Conservation (phyloP, 2,888 invertebrate genomes). For the Campoletis raptor region DNA sequence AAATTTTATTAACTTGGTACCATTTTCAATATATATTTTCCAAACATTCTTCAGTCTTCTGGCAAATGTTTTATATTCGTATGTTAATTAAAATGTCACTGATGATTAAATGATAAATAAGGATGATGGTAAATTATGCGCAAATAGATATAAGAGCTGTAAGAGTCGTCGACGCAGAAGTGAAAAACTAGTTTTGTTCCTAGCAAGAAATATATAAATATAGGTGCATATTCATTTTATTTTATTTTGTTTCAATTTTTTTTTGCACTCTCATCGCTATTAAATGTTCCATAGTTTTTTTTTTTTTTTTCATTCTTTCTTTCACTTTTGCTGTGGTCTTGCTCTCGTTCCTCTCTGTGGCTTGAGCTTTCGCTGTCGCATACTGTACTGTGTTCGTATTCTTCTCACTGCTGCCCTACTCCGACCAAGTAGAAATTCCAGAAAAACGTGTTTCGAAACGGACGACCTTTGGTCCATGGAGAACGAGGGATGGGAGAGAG, state of each 20-base stretch:
- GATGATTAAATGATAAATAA: slow-evolving; percentile 12
- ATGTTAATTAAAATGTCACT: slow-evolving; percentile 17
- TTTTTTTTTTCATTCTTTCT: slow-evolving; percentile 25
- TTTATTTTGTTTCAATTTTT: slow-evolving; percentile 28
- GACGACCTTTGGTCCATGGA: slow-evolving; percentile 24
- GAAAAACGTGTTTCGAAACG: slow-evolving; percentile 49
- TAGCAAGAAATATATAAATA: neutral
- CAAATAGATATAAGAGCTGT: neutral
- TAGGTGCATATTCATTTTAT: neutral
- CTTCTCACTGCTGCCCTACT: slow-evolving; percentile 16
- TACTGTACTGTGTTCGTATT: slow-evolving; percentile 9
- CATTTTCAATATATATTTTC: too few species aligned
- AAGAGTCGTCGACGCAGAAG: neutral
- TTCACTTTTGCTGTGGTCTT: slow-evolving; percentile 13
- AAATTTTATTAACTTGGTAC: too few species aligned
- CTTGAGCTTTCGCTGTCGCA: slow-evolving; percentile 32
- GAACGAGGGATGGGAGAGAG: neutral
- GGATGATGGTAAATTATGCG: slow-evolving; percentile 14
- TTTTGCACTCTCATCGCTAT: slow-evolving; percentile 39
- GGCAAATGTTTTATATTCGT: neutral
- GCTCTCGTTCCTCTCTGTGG: slow-evolving; percentile 19
- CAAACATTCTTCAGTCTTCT: neutral
- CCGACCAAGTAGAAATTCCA: slow-evolving; percentile 51
- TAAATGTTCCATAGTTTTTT: slow-evolving; percentile 36
- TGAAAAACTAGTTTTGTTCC: slow-evolving; percentile 27